Base-by-base conservation (phyloP, 2,797 vertebrate species). In the Phylloscopus collybita region DNA sequence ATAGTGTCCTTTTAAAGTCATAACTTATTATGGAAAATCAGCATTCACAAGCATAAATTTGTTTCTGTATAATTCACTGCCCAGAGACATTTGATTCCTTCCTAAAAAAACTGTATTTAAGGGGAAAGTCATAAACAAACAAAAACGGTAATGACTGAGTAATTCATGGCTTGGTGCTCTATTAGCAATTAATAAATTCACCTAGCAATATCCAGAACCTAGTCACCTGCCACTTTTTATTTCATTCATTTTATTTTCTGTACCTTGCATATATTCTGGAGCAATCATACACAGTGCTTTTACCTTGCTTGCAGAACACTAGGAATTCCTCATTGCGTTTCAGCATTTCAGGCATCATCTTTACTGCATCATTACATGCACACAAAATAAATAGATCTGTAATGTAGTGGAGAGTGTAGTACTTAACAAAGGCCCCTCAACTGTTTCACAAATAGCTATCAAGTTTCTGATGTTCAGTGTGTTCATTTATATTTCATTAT, bases 181-280 rank as follows among this genome's bases (percentile, higher is more conserved):
- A 97, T 96, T 96, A 96, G 94, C 92, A 98, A 98, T 98, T 98
- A 98, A 97, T 98, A 96, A 97, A 97, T 95, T 86, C 94, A 94
- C 64, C 82, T 85, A 87, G 88, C 76, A 93, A 95, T 84, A 97
- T 44, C 69, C 92, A 96, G 72, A 97, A 97, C 87, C 40, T 69
- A 93, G 89, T 94, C 80, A 94, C 85, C 95, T 96, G 79, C 84
- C 88, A 87, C 45, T 92, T 89, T 85, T 95, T 97, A 95, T 96
- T 97, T 97, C 95, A 97, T 97, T 97, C 27, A 96, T 96, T 97
- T 96, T 60, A 89, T 95, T 96, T 97, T 87, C 88, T 47, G 1
- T 69, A 96, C 91, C 79, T 96, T 95, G 75, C 86, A 76, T 78
- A 90, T 91, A 89, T 75, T 96, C 81, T 92, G 92, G 74, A 87